Evolutionary conservation across 1,140 invertebrate species (phyloP), one percentile per base, ranked within the genome.

Genomic region (Papilio dardanus): DNA sequence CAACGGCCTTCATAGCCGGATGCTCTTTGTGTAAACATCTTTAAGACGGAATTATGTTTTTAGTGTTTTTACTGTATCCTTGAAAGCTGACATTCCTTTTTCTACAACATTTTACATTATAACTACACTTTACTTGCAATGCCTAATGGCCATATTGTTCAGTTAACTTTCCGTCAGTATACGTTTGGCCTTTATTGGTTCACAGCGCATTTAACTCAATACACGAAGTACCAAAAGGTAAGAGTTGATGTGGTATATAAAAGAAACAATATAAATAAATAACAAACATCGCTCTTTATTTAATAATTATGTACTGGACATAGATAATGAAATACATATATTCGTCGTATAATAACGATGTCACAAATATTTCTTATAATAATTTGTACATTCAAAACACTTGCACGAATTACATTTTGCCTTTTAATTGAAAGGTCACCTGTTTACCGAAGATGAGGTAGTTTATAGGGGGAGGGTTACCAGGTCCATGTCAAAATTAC

Each of bases 251-350:
- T 37, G 35, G 35, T 37, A 8, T 30, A 10, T 30, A 28, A 83
- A 88, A 75, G 76, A 80, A 86, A 86, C 74, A 83, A 73, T 35
- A 74, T 1, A 33, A 79, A 79, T 89, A 88, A 91, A 93, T 92
- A 93, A 93, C 91, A 93, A 93, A 92, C 91, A 93, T 92, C 80
- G 71, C 71, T 93, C 83, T 92, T 93, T 92, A 93, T 93, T 92
- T 86, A 88, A 87, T 92, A 90, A 79, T 90, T 88, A 89, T 90
- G 87, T 92, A 91, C 85, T 88, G 89, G 90, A 92, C 89, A 93
- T 90, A 84, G 85, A 92, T 91, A 92, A 88, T 91, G 87, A 88
- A 91, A 90, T 91, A 92, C 89, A 91, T 86, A 85, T 89, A 90
- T 89, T 90, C 77, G 84, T 89, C 75, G 83, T 88, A 89, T 77